Evolutionary conservation across 1,140 invertebrate genomes (phyloP), one percentile per base, ranked within the genome.

Genomic region (Listronotus oregonensis): DNA sequence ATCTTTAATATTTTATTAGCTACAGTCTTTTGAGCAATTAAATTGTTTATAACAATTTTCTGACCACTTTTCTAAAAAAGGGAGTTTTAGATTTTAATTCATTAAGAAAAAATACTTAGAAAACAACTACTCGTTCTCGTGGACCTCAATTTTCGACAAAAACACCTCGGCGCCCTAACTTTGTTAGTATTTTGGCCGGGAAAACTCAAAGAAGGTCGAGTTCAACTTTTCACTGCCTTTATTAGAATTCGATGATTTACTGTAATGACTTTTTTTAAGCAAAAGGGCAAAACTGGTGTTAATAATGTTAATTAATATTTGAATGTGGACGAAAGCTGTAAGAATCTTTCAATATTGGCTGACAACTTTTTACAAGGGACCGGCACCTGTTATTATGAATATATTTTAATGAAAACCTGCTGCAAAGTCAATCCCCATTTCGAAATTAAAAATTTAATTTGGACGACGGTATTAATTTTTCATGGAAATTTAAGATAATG

Each of bases 231-330:
- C 63, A 51, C 56, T 49, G 18, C 66, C 73, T 74, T 78, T 77
- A 77, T 77, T 76, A 76, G 73, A 69, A 76, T 72, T 64, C 68
- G 75, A 73, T 77, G 75, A 78, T 78, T 78, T 77, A 77, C 74
- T 70, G 73, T 77, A 77, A 78, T 75, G 69, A 78, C 74, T 78
- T 76, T 77, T 76, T 77, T 72, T 62, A 50, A 55, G 32, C 14
- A 57, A 62, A 73, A 71, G 72, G 63, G 69, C 68, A 77, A 73
- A 73, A 68, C 71, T 60, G 71, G 70, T 71, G 73, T 73, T 77
- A 78, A 78, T 78, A 78, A 77, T 73, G 74, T 78, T 78, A 78
- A 78, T 78, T 78, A 78, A 77, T 77, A 76, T 78, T 76, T 75
- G 74, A 78, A 71, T 66, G 56, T 59, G 65, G 56, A 54, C 66